Base-by-base conservation (phyloP, 2,888 invertebrate species). In the Mesorhabditis belari region DNA sequence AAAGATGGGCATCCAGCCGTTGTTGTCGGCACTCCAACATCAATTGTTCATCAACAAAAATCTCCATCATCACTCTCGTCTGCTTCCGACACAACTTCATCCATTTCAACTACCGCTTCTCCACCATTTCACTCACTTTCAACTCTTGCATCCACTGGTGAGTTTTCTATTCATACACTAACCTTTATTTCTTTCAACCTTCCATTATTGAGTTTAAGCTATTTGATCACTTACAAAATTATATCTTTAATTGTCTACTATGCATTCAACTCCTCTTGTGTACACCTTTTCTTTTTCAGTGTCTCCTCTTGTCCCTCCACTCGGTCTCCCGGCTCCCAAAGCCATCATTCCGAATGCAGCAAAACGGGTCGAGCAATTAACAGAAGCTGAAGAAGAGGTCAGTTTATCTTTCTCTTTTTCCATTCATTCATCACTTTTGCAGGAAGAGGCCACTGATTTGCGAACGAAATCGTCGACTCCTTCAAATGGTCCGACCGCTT, bases 81-180 rank as follows among this genome's bases (percentile, higher is more conserved):
- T 1, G 71, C 71, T n/a, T 71, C 71, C 19, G 71, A 71, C 52
- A 71, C 71, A 44, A 67, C 71, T 3, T 71, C 71, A 17, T 71
- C 71, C 51, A 9, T 21, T 23, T 50, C 51, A 17, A 67, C 70
- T 3, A 62, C 66, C 5, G 64, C 68, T 3, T 69, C 71, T 5
- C 61, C 62, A 49, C 63, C 65, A 49, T 50, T 35, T 1, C 57
- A 26, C 26, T 44, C 44, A 49, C 56, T 58, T 17, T 55, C 12
- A 9, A 21, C 58, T 2, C 58, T 56, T 44, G 6, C 65, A 5
- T 27, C 35, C 5, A 28, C 51, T 6, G 44, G 28, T 29, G n/a
- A n/a, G n/a, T n/a, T n/a, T n/a, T n/a, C n/a, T n/a, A n/a, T n/a
- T n/a, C n/a, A n/a, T n/a, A n/a, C n/a, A n/a, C n/a, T n/a, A n/a